Conservation (phyloP, 2,888 invertebrate species). For the Cynaeus angustus region DNA sequence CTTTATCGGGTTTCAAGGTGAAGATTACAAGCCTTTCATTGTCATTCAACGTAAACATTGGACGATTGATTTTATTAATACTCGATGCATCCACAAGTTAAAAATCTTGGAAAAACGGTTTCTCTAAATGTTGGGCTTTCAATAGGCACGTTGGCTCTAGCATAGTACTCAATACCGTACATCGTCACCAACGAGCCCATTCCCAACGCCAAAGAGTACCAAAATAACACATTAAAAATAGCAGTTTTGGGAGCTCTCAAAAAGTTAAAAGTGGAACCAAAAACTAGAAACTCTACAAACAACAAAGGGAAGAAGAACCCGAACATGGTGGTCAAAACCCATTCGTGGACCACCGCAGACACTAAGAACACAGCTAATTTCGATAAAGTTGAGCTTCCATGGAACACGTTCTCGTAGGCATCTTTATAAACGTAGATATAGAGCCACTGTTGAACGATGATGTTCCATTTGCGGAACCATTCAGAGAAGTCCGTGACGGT, state of each 20-base stretch:
- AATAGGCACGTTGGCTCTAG: conserved; percentile 81
- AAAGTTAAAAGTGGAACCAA: conserved; percentile 77
- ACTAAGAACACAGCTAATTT: conserved; percentile 80
- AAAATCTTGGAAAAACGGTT: conserved; percentile 58
- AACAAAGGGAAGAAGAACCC: conserved; percentile 93
- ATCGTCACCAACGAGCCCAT: conserved; percentile 83
- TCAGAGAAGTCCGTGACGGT: conserved; percentile 86
- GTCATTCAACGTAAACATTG: neutral
- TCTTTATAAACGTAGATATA: conserved; percentile 92
- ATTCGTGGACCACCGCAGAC: conserved; percentile 92
- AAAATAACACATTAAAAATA: conserved; percentile 87
- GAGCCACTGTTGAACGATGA: conserved; percentile 95
- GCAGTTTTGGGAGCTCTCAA: conserved; percentile 69
- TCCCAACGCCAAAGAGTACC: conserved; percentile 86
- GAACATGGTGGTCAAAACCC: conserved; percentile 84
- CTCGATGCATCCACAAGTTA: conserved; percentile 58
- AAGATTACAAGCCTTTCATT: no score
- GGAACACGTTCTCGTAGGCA: conserved; percentile 70
- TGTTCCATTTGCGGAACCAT: conserved; percentile 96
- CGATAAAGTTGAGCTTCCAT: conserved; percentile 72
- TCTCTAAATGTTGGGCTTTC: conserved; percentile 51
- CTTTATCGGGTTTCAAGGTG: no score
- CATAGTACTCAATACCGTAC: conserved; percentile 91
- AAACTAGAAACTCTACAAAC: conserved; percentile 83
- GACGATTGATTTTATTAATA: conserved; percentile 16